phyloP scores from a whole-genome alignment of 2,888 invertebrate genomes.

The Pyrgus malvae region DNA sequence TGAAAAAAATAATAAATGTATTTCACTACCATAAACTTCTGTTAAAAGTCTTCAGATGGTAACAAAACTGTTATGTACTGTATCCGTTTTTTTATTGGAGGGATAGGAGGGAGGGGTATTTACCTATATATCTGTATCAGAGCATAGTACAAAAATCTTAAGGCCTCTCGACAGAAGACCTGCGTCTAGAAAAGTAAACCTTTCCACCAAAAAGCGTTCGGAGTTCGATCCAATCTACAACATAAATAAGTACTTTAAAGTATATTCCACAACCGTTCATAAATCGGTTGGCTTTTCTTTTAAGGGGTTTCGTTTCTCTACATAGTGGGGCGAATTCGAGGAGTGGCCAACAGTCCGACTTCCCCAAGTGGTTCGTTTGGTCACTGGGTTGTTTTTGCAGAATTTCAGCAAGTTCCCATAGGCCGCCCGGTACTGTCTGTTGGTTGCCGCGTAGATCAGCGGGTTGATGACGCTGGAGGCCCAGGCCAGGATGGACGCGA shows the following conservation, averaged over 20 bases:
- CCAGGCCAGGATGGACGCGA: conserved; percentile 94
- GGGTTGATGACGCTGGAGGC: conserved; percentile 95
- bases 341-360: conserved; percentile 73
- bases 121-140: too few species aligned
- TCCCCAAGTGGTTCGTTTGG: conserved; percentile 68
- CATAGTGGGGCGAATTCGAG: conserved; percentile 71
- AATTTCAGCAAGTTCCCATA: conserved; percentile 79
- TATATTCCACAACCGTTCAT: conserved; percentile 44
- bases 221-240: neutral
- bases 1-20: too few species aligned
- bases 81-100: too few species aligned
- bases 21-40: too few species aligned
- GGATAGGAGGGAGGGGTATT: too few species aligned
- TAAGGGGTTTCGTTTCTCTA: conserved; percentile 60
- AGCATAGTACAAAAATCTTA: too few species aligned
- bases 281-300: conserved; percentile 69
- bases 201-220: too few species aligned
- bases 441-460: conserved; percentile 94
- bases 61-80: too few species aligned
- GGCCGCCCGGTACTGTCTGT: conserved; percentile 88
- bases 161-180: too few species aligned
- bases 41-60: too few species aligned
- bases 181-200: too few species aligned
- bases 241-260: neutral
- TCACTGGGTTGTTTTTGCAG: conserved; percentile 63